Base-by-base conservation (phyloP, 1,140 invertebrate genomes). In the Carposina sasakii region DNA sequence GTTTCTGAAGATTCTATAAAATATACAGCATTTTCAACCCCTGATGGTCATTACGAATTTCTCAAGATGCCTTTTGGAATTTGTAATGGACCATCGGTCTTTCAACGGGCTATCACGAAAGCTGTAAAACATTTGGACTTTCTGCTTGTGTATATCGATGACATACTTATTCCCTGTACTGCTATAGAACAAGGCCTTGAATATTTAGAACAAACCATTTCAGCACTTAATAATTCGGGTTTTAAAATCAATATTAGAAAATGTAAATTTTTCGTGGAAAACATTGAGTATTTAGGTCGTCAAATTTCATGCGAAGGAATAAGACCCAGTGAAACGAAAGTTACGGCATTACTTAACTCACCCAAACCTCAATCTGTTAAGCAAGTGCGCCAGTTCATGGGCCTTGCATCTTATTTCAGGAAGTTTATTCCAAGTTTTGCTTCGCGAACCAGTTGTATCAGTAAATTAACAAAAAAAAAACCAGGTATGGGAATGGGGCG, bases 381-480 rank as follows among this genome's bases (percentile, higher is more conserved):
- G 15, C 30, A 33, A 33, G 30, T 33, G 3, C 30, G 30, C 3
- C 30, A 33, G 15, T 10, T n/a, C n/a, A n/a, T n/a, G n/a, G n/a
- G n/a, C n/a, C n/a, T n/a, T n/a, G n/a, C n/a, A n/a, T n/a, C n/a
- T 15, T 33, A 33, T 33, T 33, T 33, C n/a, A 34, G 60, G 8
- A 30, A 60, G 36, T 56, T 60, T 31, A 37, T 66, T 20, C 48
- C 39, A 13, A 40, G 50, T 19, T 67, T 64, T 37, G 52, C 60
- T 2, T 31, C 26, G 2, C 46, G 42, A 12, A 48, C 47, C 20
- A 19, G 9, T 3, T 54, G 57, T 12, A 20, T 62, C 3, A 20
- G 6, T 4, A 3, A 19, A 39, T 19, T 39, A 9, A 39, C 37
- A 19, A 39, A 39, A 19, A 22, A 22, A 5, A 39, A 19, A n/a